Percentiles rank a stretch among this genome's conserved stretches.
These are phyloP conservation scores for Monochamus alternatus DNA, from an alignment of 2,888 invertebrate genomes.

Conservation along the genomic window DNA sequence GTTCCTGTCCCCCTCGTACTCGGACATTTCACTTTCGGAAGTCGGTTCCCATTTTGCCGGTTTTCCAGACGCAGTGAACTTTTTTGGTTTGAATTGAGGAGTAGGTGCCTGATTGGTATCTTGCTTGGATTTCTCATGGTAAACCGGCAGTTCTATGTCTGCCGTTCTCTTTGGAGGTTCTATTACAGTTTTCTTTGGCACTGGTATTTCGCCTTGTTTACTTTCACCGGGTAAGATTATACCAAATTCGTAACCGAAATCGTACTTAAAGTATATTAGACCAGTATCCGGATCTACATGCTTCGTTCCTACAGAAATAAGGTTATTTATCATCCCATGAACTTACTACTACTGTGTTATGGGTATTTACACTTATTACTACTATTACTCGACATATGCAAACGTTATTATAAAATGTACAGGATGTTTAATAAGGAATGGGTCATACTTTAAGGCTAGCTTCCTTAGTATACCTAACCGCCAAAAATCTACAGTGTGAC, in stretches of 20 bases:
- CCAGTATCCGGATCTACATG: constrained; percentile 85
- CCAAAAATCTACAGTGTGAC: too few relatives aligned
- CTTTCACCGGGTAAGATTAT: constrained; percentile 81
- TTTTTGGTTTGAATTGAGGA: constrained; percentile 69
- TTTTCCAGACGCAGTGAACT: constrained; percentile 68
- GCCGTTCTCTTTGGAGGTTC: constrained; percentile 74
- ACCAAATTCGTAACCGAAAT: constrained; percentile 86
- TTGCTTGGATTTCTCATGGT: constrained; percentile 75
- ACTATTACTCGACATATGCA: too few relatives aligned
- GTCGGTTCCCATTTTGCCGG: constrained; percentile 77
- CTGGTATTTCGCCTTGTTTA: constrained; percentile 71
- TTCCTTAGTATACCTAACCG: too few relatives aligned
- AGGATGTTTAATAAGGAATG: too few relatives aligned
- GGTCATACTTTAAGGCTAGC: too few relatives aligned
- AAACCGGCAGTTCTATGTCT: constrained; percentile 79
- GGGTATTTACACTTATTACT: too few relatives aligned
- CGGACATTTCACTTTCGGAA: constrained; percentile 78
- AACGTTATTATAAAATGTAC: too few relatives aligned
- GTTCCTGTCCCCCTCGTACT: constrained; percentile 72
- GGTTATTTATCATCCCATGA: constrained; percentile 24
- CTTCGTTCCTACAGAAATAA: constrained; percentile 76
- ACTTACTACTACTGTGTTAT: too few relatives aligned
- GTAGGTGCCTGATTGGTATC: constrained; percentile 53
- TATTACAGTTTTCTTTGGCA: constrained; percentile 70
- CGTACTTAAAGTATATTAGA: constrained; percentile 86